These are phyloP conservation scores for rat (Rattus norvegicus) DNA, from an alignment of 2,113 vertebrate genomes.

Conservation along the genomic window GRCr8 NC_086031.1:85209501-85210000, in stretches of 20 bases:
- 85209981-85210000: not conserved
- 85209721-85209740: not conserved
- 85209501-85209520: not conserved
- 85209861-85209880: not conserved
- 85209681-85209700: not conserved
- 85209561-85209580: not conserved
- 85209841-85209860: not conserved
- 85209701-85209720: not conserved
- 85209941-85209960: not conserved
- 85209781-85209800: not conserved
- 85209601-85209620: not conserved
- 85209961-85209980: not conserved
- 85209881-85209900: not conserved
- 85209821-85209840: not conserved
- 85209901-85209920: not conserved
- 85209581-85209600: not conserved
- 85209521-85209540: not conserved
- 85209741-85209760: not conserved
- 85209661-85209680: not conserved
- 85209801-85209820: not conserved
- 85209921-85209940: not conserved
- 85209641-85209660: not conserved
- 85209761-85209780: not conserved
- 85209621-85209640: not conserved
- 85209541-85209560: not conserved